Base-by-base conservation (phyloP, 2,888 invertebrate species). In the Smittia aterrima region DNA sequence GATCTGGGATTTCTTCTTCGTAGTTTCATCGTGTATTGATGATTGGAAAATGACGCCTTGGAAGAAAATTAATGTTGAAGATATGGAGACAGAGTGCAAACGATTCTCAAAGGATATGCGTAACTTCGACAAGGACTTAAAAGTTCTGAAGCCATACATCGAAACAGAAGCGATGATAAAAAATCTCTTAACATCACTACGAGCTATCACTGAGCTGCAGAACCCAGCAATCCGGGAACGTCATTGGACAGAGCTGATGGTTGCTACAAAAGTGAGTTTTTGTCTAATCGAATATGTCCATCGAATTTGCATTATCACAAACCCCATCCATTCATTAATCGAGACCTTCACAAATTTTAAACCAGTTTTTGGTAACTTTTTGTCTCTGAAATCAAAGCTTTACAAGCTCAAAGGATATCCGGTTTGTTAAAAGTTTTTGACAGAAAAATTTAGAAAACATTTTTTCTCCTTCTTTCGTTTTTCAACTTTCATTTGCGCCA, bases 1-100 rank as follows among this genome's bases (percentile, higher is more conserved):
- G 79, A 85, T 96, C 25, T 97, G 97, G 97, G 96, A 97, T 83
- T 95, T 93, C 80, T 89, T 92, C 54, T 85, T 87, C 77, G 88
- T 95, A 40, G 92, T 95, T 22, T 86, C 88, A 79, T 90, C 92
- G 0, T 92, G 90, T 75, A 90, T 97, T 75, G 90, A 92, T 71
- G 93, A 93, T 81, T 98, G 97, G 97, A 95, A 96, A 82, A 92
- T 88, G 75, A 96, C 96, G 0, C 89, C 91, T 0, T 98, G 97
- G 97, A 92, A 92, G 79, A 92, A 93, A 80, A 94, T 97, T 75
- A 95, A 97, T 79, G 93, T 96, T 1, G 97, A 97, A 79, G 89
- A 89, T 73, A 95, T 97, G 93, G 96, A 97, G 80, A 90, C 93
- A 82, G 96, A 96, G 80, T 93, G 96, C 83, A 97, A 97, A 82